Conservation (phyloP, 2,113 vertebrate species). For the Acanthochromis polyacanthus region DNA sequence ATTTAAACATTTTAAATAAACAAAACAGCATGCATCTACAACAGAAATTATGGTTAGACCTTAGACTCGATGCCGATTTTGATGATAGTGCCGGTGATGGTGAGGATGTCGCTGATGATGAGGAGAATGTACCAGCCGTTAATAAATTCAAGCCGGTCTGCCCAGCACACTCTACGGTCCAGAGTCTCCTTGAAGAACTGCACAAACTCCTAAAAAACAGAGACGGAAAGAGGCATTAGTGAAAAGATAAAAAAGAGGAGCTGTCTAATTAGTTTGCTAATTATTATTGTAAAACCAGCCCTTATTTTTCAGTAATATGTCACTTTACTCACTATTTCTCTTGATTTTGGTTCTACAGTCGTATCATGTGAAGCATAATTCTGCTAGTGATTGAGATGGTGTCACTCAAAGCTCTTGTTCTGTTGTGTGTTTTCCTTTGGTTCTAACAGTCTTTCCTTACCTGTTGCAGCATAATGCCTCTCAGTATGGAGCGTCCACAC, state of each 20-base stretch:
- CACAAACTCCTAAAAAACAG: slow-evolving; percentile 88
- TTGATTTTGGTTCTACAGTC: background rate
- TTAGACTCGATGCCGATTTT: slow-evolving; percentile 95
- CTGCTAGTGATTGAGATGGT: background rate
- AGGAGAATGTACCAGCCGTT: slow-evolving; percentile 97
- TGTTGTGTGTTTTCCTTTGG: background rate
- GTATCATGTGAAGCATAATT: background rate
- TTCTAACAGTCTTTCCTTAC: slow-evolving; percentile 69
- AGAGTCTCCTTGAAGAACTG: slow-evolving; percentile 84
- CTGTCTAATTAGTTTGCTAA: too few species aligned
- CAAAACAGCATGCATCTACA: background rate
- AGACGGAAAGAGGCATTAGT: background rate
- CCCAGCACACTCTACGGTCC: slow-evolving; percentile 81
- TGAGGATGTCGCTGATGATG: slow-evolving; percentile 92
- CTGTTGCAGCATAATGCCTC: slow-evolving; percentile 89
- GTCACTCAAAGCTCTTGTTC: background rate
- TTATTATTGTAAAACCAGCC: background rate
- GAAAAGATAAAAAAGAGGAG: too few species aligned
- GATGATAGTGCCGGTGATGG: slow-evolving; percentile 90
- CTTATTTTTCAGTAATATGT: background rate
- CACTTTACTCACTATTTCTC: background rate
- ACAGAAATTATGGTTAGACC: slow-evolving; percentile 70
- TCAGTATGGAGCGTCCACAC: slow-evolving; percentile 91
- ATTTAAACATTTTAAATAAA: background rate
- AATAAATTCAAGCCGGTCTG: slow-evolving; percentile 92